A percentile compares a stretch with the other conserved stretches of the same genome.
Conservation (phyloP, 2,797 vertebrate species). For the Pogonophryne albipinna region DNA sequence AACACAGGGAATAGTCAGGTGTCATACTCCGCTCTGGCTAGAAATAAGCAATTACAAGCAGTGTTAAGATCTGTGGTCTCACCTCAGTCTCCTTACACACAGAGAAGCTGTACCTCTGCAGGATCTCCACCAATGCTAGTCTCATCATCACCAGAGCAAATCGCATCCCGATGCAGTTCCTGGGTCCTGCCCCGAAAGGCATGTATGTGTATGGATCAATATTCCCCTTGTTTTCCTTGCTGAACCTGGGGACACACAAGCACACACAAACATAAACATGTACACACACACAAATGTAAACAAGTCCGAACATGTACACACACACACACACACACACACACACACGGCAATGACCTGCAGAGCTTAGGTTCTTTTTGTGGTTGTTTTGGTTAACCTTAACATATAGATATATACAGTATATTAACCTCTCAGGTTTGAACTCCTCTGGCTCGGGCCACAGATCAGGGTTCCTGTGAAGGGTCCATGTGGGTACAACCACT, state of each 20-base stretch:
- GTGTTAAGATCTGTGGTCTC: slow-evolving; percentile 53
- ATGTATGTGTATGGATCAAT: slow-evolving; percentile 85
- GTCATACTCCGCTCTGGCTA: no score
- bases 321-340: background rate
- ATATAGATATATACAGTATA: background rate
- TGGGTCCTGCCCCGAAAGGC: slow-evolving; percentile 87
- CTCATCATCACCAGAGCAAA: slow-evolving; percentile 87
- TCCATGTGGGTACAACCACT: slow-evolving; percentile 73
- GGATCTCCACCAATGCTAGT: slow-evolving; percentile 78
- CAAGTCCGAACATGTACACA: no score
- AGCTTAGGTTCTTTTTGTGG: background rate
- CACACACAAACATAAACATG: no score
- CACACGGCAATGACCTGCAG: background rate
- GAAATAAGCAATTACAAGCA: slow-evolving; percentile 1
- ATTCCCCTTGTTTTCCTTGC: slow-evolving; percentile 80
- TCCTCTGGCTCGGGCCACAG: slow-evolving; percentile 83
- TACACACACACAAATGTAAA: background rate
- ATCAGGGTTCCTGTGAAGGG: slow-evolving; percentile 75
- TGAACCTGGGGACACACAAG: slow-evolving; percentile 79
- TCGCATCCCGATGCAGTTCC: slow-evolving; percentile 91
- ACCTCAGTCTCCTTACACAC: slow-evolving; percentile 87
- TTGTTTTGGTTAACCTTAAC: slow-evolving; percentile 7
- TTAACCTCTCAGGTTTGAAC: slow-evolving; percentile 86
- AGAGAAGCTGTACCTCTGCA: slow-evolving; percentile 84
- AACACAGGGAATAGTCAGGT: no score